Percentiles rank a stretch among this genome's conserved stretches.
phyloP scores from a whole-genome alignment of 2,888 invertebrate genomes.

The Pterobdella sp. region DNA sequence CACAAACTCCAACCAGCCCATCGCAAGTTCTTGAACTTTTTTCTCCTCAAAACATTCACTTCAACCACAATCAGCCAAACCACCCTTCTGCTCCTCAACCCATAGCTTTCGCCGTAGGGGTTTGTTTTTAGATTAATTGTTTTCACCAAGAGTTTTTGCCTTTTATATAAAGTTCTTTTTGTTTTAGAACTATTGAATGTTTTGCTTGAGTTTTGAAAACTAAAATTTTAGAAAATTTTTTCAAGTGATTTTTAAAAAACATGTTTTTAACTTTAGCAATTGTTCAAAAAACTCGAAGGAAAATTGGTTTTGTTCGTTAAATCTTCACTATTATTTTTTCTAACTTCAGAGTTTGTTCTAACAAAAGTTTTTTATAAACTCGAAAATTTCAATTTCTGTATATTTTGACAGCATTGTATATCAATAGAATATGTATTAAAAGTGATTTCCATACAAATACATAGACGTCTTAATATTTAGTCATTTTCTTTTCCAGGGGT shows the following conservation, averaged over 20 bases:
- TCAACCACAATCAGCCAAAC: neutral
- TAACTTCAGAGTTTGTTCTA: no score
- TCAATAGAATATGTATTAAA: no score
- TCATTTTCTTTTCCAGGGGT: constrained; percentile 13
- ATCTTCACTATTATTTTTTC: no score
- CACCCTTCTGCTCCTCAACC: neutral
- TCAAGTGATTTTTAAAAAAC: neutral
- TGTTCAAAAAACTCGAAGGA: no score
- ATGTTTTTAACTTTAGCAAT: no score
- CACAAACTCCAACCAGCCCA: constrained; percentile 10
- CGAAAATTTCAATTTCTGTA: no score
- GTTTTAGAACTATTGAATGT: neutral
- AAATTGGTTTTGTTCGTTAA: no score
- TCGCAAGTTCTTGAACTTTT: neutral
- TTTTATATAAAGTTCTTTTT: neutral
- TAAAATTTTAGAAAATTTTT: neutral
- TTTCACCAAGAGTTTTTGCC: neutral
- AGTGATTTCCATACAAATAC: no score
- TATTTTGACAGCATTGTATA: no score
- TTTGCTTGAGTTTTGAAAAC: neutral
- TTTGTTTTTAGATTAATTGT: neutral
- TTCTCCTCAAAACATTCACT: neutral
- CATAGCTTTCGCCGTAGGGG: constrained; percentile 25
- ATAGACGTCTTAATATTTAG: no score
- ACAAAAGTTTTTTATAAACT: no score